Base-by-base conservation (phyloP, 2,113 vertebrate species). In the Lates calcarifer region DNA sequence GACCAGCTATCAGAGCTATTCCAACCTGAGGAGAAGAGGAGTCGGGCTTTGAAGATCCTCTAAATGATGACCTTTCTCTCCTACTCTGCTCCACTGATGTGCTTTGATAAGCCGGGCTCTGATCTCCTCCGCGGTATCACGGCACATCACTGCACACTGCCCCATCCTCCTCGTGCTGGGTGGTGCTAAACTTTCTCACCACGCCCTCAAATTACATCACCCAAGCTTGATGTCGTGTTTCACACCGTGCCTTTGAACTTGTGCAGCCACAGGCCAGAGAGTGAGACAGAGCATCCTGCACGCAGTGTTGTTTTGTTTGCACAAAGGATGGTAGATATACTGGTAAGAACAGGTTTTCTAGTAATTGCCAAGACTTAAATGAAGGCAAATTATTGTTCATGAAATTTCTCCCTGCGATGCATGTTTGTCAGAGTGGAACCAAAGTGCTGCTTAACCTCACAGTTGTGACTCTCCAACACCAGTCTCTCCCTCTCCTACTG, bases 91-190 rank as follows among this genome's bases (percentile, higher is more conserved):
- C 73, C 61, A 53, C 79, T 87, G 86, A 92, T 91, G 89, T 92
- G 82, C 92, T 93, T 93, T 94, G 90, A 94, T 95, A 93, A 93
- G 73, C 56, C 53, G 8, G 51, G 60, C 89, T 90, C 88, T 91
- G 89, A 92, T 91, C 83, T 90, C 81, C 69, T 79, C 60, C 15
- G 43, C 69, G 62, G 69, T 61, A 85, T 90, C 77, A 51, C 22
- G 35, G 66, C 35, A 2, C 77, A 85, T 89, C 83, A 47, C 64
- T 81, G 81, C 85, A 81, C 87, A 63, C 72, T 49, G 64, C 75
- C 26, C 29, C 35, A 0, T 79, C 62, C 65, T 82, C 64, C 60
- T 37, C 0, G 73, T 74, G 78, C 80, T 63, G 68, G 73, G 65
- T 64, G 74, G 63, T 26, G 56, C 83, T 85, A 78, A 78, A 86